A percentile compares a stretch with the other conserved stretches of the same genome.
phyloP scores from a whole-genome alignment of 2,797 vertebrate species.

The Todus mexicanus region DNA sequence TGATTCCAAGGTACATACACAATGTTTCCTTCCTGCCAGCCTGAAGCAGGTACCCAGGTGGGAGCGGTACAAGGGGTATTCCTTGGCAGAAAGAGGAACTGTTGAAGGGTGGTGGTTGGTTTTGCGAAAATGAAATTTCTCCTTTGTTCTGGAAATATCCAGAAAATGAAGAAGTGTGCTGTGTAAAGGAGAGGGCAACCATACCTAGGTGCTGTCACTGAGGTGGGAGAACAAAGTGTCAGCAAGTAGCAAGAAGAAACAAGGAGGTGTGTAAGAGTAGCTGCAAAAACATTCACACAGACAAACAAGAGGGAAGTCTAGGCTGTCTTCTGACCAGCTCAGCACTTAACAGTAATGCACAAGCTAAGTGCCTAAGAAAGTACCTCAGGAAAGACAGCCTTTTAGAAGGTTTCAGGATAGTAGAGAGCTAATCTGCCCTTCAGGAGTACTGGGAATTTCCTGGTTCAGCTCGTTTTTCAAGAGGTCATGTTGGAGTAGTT shows the following conservation, averaged over 20 bases:
- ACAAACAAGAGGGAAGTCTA: background rate
- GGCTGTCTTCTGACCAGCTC: background rate
- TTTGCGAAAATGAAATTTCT: background rate
- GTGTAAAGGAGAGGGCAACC: background rate
- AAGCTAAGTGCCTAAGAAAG: background rate
- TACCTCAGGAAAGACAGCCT: background rate
- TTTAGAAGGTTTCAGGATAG: background rate
- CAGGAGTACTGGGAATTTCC: background rate
- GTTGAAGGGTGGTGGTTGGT: background rate
- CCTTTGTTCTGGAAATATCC: background rate
- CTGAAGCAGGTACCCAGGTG: background rate
- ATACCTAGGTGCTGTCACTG: background rate
- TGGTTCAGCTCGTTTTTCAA: background rate
- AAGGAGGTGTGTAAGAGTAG: background rate
- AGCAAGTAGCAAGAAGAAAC: background rate
- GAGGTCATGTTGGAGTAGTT: background rate
- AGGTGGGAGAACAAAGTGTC: background rate
- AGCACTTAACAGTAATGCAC: background rate
- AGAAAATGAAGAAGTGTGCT: background rate
- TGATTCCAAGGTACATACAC: conserved; percentile 86
- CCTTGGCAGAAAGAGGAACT: background rate
- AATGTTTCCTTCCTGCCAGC: background rate
- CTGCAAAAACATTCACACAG: background rate
- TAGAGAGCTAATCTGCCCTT: background rate
- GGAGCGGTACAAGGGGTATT: background rate